These are phyloP conservation scores for Eutolmus rufibarbis DNA, from an alignment of 2,888 invertebrate species.

Conservation along the genomic window DNA sequence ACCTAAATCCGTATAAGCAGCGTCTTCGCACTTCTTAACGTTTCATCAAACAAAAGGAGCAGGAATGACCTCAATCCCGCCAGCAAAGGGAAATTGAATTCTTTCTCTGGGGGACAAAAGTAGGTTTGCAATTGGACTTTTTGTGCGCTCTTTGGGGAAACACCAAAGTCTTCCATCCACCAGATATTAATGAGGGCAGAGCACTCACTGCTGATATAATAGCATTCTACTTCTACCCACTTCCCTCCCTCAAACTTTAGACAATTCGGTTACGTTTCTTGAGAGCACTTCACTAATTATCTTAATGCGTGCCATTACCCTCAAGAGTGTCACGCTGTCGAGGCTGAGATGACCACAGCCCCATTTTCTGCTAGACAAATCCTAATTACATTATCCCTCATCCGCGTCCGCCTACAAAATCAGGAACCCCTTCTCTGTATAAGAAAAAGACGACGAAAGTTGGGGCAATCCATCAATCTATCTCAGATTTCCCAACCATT, in stretches of 20 bases:
- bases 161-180: not conserved
- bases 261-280: not conserved
- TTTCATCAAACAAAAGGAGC: not conserved
- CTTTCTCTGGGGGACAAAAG: not conserved
- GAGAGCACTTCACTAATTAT: not conserved
- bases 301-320: not conserved
- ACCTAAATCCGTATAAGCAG: not conserved
- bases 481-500: not conserved
- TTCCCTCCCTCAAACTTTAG: not conserved
- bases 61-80: not conserved
- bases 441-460: not conserved
- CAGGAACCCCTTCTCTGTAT: not conserved
- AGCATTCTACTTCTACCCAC: not conserved
- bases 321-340: not conserved
- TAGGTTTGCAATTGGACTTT: not conserved
- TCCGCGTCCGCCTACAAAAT: not conserved
- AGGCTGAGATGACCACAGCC: not conserved
- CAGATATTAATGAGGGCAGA: not conserved
- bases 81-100: not conserved
- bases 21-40: not conserved
- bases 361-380: not conserved
- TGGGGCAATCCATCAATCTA: not conserved
- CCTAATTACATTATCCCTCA: not conserved
- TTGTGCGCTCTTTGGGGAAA: not conserved
- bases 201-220: not conserved